These are phyloP conservation scores for Labia minor DNA, from an alignment of 2,888 invertebrate species.

Conservation along the genomic window DNA sequence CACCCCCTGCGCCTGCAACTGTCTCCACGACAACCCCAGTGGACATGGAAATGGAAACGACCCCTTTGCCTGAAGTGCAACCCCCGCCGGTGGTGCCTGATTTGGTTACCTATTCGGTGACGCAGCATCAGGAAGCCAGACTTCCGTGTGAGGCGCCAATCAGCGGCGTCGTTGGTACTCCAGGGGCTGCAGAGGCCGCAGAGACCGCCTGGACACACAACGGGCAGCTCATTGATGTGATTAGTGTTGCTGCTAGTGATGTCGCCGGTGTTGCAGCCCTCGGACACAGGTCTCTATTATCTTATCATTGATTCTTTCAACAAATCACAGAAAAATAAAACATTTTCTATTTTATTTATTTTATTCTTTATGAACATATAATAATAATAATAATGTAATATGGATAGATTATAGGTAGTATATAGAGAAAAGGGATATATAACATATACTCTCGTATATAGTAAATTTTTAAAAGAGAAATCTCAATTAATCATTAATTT, in stretches of 20 bases:
- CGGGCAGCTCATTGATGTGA: slow-evolving; percentile 20
- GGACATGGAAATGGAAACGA: not conserved
- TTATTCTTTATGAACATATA: no score
- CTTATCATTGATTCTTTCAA: no score
- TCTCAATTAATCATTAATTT: no score
- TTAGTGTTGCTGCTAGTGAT: slow-evolving; percentile 15
- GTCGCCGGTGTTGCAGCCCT: slow-evolving; percentile 1
- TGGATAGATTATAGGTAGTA: no score
- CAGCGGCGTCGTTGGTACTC: not conserved
- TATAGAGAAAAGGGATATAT: no score
- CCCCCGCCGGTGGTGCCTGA: slow-evolving; percentile 13
- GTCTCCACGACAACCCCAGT: not conserved
- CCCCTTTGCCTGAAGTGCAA: not conserved
- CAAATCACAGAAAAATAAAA: no score
- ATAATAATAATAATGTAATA: no score
- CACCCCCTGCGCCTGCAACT: not conserved
- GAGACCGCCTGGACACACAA: slow-evolving; percentile 21
- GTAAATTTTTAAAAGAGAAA: no score
- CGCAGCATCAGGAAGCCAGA: slow-evolving; percentile 19
- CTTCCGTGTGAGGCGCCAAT: slow-evolving; percentile 20
- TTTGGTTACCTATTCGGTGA: slow-evolving; percentile 16
- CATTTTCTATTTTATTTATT: no score
- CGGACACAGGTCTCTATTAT: slow-evolving; percentile 23
- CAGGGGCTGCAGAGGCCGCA: not conserved
- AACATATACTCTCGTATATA: no score